phyloP scores from a whole-genome alignment of 2,113 vertebrate genomes.

The Corythornis madagascariensis region DNA sequence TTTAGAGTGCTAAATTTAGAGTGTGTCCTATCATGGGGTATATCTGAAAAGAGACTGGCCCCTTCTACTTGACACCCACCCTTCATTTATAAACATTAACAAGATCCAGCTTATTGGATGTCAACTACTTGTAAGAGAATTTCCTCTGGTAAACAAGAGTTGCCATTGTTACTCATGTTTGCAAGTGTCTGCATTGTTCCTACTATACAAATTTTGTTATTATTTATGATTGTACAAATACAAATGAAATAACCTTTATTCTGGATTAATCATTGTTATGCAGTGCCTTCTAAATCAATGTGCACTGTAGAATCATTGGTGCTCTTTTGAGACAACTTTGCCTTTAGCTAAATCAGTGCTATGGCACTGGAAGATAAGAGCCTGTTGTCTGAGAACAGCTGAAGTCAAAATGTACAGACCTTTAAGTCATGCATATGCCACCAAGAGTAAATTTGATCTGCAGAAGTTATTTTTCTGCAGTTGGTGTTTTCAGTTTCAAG shows the following conservation, averaged over 20 bases:
- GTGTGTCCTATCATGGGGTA: too few species aligned
- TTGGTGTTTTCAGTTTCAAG: neutral
- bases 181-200: neutral
- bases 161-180: neutral
- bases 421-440: neutral
- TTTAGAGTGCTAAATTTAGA: neutral
- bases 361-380: neutral
- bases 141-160: neutral
- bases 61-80: too few species aligned
- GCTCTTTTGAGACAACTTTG: neutral
- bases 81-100: too few species aligned
- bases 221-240: neutral
- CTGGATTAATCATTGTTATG: neutral
- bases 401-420: constrained; percentile 24
- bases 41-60: too few species aligned
- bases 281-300: neutral
- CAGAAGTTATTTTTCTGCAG: neutral
- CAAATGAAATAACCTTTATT: neutral
- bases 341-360: neutral
- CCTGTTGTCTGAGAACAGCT: constrained; percentile 21
- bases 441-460: neutral
- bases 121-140: neutral
- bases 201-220: neutral
- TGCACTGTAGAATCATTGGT: neutral
- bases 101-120: neutral